Evolutionary conservation across 2,113 vertebrate species (phyloP).

Genomic region (Podiceps cristatus): DNA sequence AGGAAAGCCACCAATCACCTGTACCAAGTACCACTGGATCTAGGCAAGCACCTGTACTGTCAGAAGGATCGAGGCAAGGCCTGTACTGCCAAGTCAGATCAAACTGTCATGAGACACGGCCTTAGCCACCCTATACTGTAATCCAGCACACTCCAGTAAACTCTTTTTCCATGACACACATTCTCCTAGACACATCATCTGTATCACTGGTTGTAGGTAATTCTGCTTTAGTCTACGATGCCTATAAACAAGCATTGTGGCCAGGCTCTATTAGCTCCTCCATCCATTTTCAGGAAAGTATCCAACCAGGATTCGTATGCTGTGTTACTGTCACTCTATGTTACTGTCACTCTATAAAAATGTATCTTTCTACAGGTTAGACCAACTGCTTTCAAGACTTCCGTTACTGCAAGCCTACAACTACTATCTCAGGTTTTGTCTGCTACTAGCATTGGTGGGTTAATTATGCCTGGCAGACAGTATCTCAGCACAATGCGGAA

Average conservation of each 20-base stretch:
- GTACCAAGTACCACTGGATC: not conserved
- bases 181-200: not conserved
- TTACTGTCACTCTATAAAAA: not conserved
- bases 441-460: not conserved
- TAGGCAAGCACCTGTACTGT: not conserved
- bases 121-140: not conserved
- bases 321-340: not conserved
- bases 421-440: not conserved
- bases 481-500: not conserved
- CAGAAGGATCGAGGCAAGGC: not conserved
- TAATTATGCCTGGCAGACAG: not conserved
- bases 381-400: not conserved
- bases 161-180: not conserved
- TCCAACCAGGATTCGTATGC: not conserved
- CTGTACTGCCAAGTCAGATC: not conserved
- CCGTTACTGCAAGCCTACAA: not conserved
- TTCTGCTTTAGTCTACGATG: not conserved
- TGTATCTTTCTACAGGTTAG: not conserved
- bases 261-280: not conserved
- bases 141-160: not conserved
- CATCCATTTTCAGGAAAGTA: not conserved
- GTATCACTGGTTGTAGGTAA: not conserved
- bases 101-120: not conserved
- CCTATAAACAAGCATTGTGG: not conserved
- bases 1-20: not conserved